phyloP scores from a whole-genome alignment of 2,113 vertebrate genomes.

The Ia io region DNA sequence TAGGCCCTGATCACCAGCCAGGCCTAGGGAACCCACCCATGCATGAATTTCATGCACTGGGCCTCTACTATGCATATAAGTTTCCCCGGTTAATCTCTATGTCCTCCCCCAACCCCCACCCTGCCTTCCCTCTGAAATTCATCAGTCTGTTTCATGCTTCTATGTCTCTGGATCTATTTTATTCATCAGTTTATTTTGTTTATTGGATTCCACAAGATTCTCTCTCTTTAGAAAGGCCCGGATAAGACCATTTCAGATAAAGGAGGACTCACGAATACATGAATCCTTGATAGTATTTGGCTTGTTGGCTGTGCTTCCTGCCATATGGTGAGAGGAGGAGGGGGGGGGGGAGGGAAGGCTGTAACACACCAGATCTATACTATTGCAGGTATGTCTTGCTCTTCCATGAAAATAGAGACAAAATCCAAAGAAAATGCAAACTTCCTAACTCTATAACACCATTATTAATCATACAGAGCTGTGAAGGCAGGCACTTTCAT shows the following conservation, averaged over 20 bases:
- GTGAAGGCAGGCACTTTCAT: neutral
- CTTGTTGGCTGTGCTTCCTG: slow-evolving; percentile 45
- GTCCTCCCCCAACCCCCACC: too few species aligned
- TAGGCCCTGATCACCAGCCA: too few species aligned
- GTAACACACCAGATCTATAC: neutral
- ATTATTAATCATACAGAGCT: neutral
- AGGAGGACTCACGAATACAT: neutral
- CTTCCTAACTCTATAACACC: neutral
- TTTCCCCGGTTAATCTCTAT: too few species aligned
- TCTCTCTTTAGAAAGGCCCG: slow-evolving; percentile 43
- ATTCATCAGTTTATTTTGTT: too few species aligned
- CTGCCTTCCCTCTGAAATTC: too few species aligned
- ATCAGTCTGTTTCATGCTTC: too few species aligned
- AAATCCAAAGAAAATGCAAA: neutral
- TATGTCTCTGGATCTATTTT: too few species aligned
- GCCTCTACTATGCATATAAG: too few species aligned
- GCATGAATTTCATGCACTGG: too few species aligned
- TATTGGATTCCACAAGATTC: neutral
- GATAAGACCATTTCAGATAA: neutral
- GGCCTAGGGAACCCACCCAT: too few species aligned
- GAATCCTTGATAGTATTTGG: slow-evolving; percentile 47
- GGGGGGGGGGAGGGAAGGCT: neutral
- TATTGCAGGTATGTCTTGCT: neutral
- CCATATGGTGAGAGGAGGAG: neutral
- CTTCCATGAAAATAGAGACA: neutral